These are phyloP conservation scores for Sciurus vulgaris DNA, from an alignment of 2,797 vertebrate genomes.

Conservation along the genomic window DNA sequence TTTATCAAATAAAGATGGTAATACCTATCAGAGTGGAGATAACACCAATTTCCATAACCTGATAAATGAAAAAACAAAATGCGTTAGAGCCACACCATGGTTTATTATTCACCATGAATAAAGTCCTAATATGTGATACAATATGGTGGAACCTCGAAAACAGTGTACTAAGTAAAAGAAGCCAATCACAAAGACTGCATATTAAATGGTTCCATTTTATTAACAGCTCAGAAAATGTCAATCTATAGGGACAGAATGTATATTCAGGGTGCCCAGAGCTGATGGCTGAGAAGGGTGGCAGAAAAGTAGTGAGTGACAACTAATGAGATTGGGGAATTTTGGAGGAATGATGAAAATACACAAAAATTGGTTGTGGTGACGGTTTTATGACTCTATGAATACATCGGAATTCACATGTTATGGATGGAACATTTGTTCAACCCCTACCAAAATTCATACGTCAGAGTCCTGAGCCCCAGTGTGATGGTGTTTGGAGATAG, in stretches of 20 bases:
- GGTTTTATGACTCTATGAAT: not conserved
- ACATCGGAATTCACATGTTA: not conserved
- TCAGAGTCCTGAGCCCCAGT: not conserved
- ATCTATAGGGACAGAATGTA: not conserved
- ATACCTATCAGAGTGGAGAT: not conserved
- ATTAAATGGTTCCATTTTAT: not conserved
- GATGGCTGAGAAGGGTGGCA: no score
- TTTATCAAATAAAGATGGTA: slow-evolving; percentile 1
- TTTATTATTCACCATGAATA: slow-evolving; percentile 25
- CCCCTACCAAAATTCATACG: not conserved
- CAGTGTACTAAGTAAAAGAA: slow-evolving; percentile 37
- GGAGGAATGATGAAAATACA: not conserved
- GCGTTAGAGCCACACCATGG: not conserved
- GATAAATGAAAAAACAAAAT: slow-evolving; percentile 18
- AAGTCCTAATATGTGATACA: not conserved
- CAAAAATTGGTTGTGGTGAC: not conserved
- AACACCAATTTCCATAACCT: not conserved
- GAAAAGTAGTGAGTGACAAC: not conserved
- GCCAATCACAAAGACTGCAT: not conserved
- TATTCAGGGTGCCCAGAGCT: not conserved
- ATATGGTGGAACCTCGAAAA: not conserved
- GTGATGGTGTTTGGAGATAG: not conserved
- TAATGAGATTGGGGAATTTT: not conserved
- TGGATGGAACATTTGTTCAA: not conserved
- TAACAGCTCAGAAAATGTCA: slow-evolving; percentile 31